Evolutionary conservation across 37 sponge, comb jelly and placozoan genomes (phyloP).

Genomic region (Aphrocallistes beatrix): DNA sequence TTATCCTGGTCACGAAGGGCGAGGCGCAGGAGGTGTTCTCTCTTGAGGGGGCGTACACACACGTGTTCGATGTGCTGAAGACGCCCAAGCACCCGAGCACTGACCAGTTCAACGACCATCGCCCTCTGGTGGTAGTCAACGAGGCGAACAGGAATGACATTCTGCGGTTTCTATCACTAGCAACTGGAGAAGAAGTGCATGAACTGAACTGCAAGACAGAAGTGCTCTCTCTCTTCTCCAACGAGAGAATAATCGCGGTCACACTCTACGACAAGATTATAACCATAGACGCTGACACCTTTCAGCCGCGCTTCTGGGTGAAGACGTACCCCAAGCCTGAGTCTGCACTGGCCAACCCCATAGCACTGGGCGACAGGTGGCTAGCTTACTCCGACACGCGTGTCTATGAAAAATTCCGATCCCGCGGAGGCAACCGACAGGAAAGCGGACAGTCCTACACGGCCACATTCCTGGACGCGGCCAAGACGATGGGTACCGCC

Average conservation of each 20-base stretch:
- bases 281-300: neutral
- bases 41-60: constrained; percentile 37
- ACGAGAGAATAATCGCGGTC: constrained; percentile 6
- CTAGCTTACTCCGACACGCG: constrained; percentile 69
- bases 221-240: neutral
- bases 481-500: constrained; percentile 50
- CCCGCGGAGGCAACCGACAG: constrained; percentile 53
- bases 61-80: constrained; percentile 38
- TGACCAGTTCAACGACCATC: constrained; percentile 32
- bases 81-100: constrained; percentile 30
- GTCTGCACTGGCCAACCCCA: constrained; percentile 46
- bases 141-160: constrained; percentile 28
- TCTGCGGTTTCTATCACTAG: constrained; percentile 20
- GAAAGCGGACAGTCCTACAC: constrained; percentile 39
- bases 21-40: constrained; percentile 56
- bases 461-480: constrained; percentile 54
- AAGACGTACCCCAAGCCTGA: neutral
- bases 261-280: neutral
- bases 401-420: constrained; percentile 40
- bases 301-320: neutral
- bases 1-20: constrained; percentile 22
- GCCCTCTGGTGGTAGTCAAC: constrained; percentile 61
- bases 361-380: constrained; percentile 79
- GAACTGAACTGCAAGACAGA: constrained; percentile 16
- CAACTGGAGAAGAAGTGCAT: constrained; percentile 19